phyloP scores from a whole-genome alignment of 2,888 invertebrate genomes.

The Drosophila pseudotalamancana region DNA sequence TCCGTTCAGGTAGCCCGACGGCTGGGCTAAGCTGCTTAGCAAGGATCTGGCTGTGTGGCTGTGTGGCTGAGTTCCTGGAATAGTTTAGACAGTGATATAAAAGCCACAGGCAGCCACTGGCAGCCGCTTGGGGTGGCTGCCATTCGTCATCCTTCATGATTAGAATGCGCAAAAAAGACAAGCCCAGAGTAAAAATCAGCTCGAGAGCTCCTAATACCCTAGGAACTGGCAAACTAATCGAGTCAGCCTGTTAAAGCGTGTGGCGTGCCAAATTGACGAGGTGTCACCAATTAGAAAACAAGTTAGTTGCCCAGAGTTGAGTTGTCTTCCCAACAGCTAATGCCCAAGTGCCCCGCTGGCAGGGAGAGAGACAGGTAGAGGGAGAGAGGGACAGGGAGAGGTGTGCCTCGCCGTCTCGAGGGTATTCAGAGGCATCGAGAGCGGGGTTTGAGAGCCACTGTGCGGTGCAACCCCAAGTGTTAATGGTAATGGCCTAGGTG shows the following conservation, averaged over 20 bases:
- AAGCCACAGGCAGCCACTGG: slow-evolving; percentile 62
- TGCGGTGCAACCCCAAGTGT: slow-evolving; percentile 61
- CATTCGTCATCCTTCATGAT: slow-evolving; percentile 61
- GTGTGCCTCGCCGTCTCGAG: slow-evolving; percentile 26
- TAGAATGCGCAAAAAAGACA: slow-evolving; percentile 48
- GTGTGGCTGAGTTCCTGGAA: slow-evolving; percentile 50
- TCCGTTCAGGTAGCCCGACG: slow-evolving; percentile 33
- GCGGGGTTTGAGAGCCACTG: slow-evolving; percentile 61
- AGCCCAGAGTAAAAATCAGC: slow-evolving; percentile 10
- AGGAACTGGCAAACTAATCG: slow-evolving; percentile 51
- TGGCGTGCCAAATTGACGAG: slow-evolving; percentile 77
- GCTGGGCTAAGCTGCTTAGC: slow-evolving; percentile 48
- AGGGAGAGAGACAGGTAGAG: no score
- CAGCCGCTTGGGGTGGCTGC: slow-evolving; percentile 50
- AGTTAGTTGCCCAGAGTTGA: slow-evolving; percentile 53
- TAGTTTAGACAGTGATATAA: slow-evolving; percentile 75
- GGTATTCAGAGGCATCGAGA: no score
- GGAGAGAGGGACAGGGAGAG: slow-evolving; percentile 25
- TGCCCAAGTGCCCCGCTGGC: slow-evolving; percentile 52
- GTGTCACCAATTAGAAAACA: slow-evolving; percentile 83
- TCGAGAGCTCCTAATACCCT: slow-evolving; percentile 27
- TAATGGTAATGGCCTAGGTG: slow-evolving; percentile 78
- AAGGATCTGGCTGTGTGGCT: slow-evolving; percentile 16
- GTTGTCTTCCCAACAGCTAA: no score
- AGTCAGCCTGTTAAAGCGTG: slow-evolving; percentile 73